Evolutionary conservation across 2,888 invertebrate genomes (phyloP).

Genomic region (Acanthosepion esculentum): DNA sequence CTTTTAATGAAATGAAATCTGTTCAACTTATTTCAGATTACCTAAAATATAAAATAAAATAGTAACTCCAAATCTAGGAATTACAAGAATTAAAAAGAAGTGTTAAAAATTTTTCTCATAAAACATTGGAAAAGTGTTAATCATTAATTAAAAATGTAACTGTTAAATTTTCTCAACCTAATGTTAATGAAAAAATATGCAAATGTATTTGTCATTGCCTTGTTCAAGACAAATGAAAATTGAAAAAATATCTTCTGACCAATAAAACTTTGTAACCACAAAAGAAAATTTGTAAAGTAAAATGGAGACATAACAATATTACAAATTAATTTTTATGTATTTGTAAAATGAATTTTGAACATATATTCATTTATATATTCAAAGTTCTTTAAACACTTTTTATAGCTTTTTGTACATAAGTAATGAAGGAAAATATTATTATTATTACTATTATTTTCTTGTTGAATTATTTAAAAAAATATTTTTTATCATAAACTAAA

Average conservation of each 20-base stretch:
- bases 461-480: background rate
- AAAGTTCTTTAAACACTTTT: background rate
- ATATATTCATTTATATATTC: background rate
- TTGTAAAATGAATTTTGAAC: background rate
- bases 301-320: background rate
- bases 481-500: background rate
- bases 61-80: background rate
- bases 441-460: background rate
- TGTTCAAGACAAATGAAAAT: background rate
- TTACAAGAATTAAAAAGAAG: background rate
- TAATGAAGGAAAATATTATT: background rate
- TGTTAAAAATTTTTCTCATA: background rate
- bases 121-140: background rate
- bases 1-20: background rate
- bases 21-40: background rate
- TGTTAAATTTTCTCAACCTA: background rate
- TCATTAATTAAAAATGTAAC: background rate
- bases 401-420: background rate
- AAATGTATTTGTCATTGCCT: background rate
- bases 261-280: background rate
- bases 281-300: conserved; percentile 14
- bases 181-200: background rate
- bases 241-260: no score
- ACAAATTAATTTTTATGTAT: background rate
- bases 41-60: background rate